Base-by-base conservation (phyloP, 1,140 invertebrate species). In the Atopsyche davidsoni region DNA sequence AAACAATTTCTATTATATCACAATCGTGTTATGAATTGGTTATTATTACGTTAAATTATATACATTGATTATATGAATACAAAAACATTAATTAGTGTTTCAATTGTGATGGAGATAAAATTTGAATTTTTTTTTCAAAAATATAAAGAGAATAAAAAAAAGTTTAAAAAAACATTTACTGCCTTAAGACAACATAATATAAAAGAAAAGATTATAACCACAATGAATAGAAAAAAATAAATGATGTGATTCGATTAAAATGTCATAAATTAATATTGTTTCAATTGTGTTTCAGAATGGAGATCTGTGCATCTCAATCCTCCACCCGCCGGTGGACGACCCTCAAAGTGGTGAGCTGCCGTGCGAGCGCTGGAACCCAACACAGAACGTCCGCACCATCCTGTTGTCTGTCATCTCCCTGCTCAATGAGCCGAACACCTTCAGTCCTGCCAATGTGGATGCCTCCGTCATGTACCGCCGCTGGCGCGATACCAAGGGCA, bases 361-460 rank as follows among this genome's bases (percentile, higher is more conserved):
- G 1, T 98, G 94, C 73, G 97, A 99, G 76, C 86, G 96, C 70
- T 99, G 97, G 96, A 99, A 99, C 79, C 97, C 97, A 22, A 99
- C 97, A 46, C 97, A 99, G 77, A 98, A 93, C 69, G 96, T 99
- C 52, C 86, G 96, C 67, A 99, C 96, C 46, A 94, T 99, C 64
- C 75, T 99, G 46, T 78, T 99, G 22, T 98, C 94, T 59, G 96
- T 99, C 39, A 99, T 99, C 60, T 99, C 96, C 14, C 77, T 99
- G 35, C 76, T 99, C 55, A 99, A 99, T 75, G 97, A 99, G 73
- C 97, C 97, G 36, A 99, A 99, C 75, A 99, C 96, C 59, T 98
- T 87, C 70, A 98, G 95, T 65, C 96, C 97, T 25, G 97, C 97
- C 45, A 99, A 99, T 73, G 97, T 99, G 13, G 97, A 99, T 77